These are phyloP conservation scores for Frankliniella intonsa DNA, from an alignment of 2,888 invertebrate species.

Conservation along the genomic window DNA sequence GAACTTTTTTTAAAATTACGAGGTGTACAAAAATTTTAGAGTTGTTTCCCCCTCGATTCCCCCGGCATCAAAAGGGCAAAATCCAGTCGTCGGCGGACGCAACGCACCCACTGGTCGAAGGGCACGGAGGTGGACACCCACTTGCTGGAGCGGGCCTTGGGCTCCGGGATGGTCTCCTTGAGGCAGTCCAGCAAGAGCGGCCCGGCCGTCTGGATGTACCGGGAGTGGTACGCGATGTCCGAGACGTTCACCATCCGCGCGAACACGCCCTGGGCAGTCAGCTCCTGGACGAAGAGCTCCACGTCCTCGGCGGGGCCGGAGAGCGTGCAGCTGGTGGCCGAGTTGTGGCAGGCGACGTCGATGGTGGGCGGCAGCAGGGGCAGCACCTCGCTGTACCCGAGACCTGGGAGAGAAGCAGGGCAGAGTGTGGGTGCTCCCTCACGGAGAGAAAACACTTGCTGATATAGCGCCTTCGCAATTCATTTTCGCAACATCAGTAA, in stretches of 20 bases:
- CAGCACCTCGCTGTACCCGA: slow-evolving; percentile 34
- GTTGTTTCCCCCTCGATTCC: too few species aligned
- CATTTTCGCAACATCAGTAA: too few species aligned
- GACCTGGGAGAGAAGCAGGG: slow-evolving; percentile 35
- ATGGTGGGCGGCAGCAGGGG: slow-evolving; percentile 46
- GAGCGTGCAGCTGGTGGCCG: slow-evolving; percentile 55
- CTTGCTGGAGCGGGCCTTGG: slow-evolving; percentile 61
- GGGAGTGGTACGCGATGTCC: slow-evolving; percentile 38
- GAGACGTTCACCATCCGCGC: slow-evolving; percentile 36
- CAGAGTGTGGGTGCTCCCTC: too few species aligned
- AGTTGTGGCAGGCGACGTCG: slow-evolving; percentile 56
- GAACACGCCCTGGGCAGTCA: slow-evolving; percentile 40
- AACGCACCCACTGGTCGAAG: too few species aligned
- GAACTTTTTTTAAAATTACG: too few species aligned
- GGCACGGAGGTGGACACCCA: slow-evolving; percentile 87
- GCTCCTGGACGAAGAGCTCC: slow-evolving; percentile 42
- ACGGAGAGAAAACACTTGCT: too few species aligned
- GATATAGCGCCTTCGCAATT: too few species aligned
- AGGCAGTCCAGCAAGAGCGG: slow-evolving; percentile 36
- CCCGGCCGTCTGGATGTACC: slow-evolving; percentile 38
- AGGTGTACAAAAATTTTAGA: too few species aligned
- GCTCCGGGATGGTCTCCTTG: slow-evolving; percentile 54
- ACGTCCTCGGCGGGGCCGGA: slow-evolving; percentile 51
- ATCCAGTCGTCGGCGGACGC: slow-evolving; percentile 56
- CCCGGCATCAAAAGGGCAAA: too few species aligned